Percentiles rank a stretch among this genome's conserved stretches.
These are phyloP conservation scores for Rotaria sp. DNA, from an alignment of 2,888 invertebrate species.

Conservation along the genomic window DNA sequence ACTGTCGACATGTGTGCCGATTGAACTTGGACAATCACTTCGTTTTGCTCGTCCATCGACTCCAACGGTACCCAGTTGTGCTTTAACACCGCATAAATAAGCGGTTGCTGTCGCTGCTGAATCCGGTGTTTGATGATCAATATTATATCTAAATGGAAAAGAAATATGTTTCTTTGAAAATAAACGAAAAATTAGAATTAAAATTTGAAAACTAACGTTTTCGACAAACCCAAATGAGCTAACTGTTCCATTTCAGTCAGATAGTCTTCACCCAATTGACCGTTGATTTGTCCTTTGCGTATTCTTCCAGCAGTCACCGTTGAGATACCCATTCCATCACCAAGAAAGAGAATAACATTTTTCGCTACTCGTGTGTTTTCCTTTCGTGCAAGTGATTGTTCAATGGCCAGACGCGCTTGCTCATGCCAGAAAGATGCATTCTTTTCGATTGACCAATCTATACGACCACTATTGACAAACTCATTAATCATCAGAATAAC, in stretches of 20 bases:
- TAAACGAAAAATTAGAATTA: constrained; percentile 30
- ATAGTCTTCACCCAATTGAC: constrained; percentile 64
- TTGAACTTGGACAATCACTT: constrained; percentile 62
- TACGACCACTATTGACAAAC: neutral
- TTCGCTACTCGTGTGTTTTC: constrained; percentile 59
- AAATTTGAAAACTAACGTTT: constrained; percentile 60
- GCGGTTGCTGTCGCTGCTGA: constrained; percentile 82
- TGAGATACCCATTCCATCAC: constrained; percentile 78
- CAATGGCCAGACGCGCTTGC: neutral
- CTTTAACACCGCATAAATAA: constrained; percentile 73
- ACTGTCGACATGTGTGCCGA: constrained; percentile 57
- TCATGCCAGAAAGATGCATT: constrained; percentile 29
- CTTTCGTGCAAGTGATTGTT: constrained; percentile 9
- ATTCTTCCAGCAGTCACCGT: constrained; percentile 72
- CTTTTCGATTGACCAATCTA: constrained; percentile 34
- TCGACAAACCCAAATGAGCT: constrained; percentile 72
- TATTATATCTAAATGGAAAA: constrained; percentile 69
- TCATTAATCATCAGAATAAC: neutral
- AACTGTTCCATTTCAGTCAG: constrained; percentile 72
- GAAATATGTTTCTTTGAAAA: neutral
- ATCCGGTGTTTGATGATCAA: constrained; percentile 77
- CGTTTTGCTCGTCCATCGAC: constrained; percentile 64
- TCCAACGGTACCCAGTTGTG: constrained; percentile 71
- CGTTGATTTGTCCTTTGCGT: constrained; percentile 63
- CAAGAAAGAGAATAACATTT: constrained; percentile 74